Evolutionary conservation across 1,140 invertebrate species (phyloP).

Genomic region (Bombus pyrosoma): DNA sequence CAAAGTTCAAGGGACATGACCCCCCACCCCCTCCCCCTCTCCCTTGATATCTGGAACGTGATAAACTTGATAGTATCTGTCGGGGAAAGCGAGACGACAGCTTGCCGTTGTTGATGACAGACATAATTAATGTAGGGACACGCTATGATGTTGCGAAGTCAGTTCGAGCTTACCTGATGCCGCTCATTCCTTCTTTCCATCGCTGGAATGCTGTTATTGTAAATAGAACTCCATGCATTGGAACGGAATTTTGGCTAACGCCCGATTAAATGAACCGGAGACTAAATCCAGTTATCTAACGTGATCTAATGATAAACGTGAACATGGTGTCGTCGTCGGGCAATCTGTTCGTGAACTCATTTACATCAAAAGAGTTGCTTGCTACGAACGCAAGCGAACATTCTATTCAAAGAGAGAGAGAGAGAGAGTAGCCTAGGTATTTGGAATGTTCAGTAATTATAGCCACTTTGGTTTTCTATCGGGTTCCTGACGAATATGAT

Average conservation of each 20-base stretch:
- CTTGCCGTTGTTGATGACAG: conserved; percentile 39
- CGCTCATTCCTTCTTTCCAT: background rate
- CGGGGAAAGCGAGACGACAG: conserved; percentile 30
- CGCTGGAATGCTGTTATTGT: background rate
- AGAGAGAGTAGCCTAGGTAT: too few species aligned
- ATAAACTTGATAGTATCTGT: conserved; percentile 45
- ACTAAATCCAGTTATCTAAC: background rate
- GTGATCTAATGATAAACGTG: background rate
- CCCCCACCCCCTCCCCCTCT: fast-evolving
- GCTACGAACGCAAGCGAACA: too few species aligned
- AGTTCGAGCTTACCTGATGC: background rate
- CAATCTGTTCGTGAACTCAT: too few species aligned
- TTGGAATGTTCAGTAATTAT: too few species aligned
- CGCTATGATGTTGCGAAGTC: background rate
- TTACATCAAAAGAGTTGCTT: too few species aligned
- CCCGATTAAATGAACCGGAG: background rate
- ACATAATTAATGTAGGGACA: conserved; percentile 34
- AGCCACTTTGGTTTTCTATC: too few species aligned
- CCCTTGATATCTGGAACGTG: conserved; percentile 34
- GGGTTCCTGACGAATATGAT: too few species aligned
- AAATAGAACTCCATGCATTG: background rate
- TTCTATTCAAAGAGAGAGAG: too few species aligned
- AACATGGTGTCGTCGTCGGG: too few species aligned
- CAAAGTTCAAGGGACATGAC: conserved; percentile 31
- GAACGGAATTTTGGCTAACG: background rate